A percentile compares a stretch with the other conserved stretches of the same genome.
Evolutionary conservation across 2,113 vertebrate genomes (phyloP).

Genomic region (Aspidoscelis tigris): DNA sequence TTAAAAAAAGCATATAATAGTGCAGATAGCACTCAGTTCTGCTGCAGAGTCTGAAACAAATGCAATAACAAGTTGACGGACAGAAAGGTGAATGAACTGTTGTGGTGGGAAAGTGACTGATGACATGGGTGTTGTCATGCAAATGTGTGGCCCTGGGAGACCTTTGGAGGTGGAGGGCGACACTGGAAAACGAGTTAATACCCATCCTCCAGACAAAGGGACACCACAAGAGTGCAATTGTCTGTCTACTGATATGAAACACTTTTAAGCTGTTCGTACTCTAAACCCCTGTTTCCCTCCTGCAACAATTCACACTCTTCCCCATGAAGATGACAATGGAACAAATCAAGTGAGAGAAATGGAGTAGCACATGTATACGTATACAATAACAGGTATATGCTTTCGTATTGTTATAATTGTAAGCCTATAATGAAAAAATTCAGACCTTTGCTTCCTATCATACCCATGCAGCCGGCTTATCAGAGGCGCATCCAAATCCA

Average conservation of each 20-base stretch:
- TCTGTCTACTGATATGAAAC: not conserved
- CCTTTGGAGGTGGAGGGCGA: not conserved
- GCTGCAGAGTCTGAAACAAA: not conserved
- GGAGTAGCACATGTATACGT: conserved; percentile 75
- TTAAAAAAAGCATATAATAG: not conserved
- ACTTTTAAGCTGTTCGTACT: conserved; percentile 19
- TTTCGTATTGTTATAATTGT: conserved; percentile 76
- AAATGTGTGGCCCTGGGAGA: not conserved
- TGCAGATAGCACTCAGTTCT: not conserved
- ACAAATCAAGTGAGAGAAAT: conserved; percentile 64
- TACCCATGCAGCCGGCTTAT: conserved; percentile 80
- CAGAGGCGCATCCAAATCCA: conserved; percentile 81
- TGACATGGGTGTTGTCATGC: not conserved
- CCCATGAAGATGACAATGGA: conserved; percentile 67
- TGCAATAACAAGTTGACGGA: no score
- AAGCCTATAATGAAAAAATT: conserved; percentile 88
- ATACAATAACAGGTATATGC: conserved; percentile 77
- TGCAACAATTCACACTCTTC: conserved; percentile 34
- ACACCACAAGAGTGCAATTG: conserved; percentile 7
- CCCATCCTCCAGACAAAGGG: not conserved
- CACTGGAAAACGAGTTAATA: not conserved
- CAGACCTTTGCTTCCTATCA: conserved; percentile 86
- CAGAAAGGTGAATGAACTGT: no score
- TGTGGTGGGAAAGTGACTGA: no score
- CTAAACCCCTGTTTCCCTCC: conserved; percentile 27